phyloP scores from a whole-genome alignment of 2,888 invertebrate species.

The Cybosia mesomella region DNA sequence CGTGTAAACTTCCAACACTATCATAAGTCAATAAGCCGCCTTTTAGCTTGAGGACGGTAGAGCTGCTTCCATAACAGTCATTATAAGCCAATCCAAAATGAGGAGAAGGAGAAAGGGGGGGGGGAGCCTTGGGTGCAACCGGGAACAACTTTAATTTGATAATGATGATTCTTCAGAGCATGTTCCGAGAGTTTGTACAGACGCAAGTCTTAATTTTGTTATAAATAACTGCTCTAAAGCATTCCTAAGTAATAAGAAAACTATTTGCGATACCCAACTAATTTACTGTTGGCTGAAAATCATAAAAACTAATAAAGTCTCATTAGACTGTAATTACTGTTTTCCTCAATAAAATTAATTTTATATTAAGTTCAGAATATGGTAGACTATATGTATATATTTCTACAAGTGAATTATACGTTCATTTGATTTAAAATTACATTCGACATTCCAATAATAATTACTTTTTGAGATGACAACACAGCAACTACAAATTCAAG shows the following conservation, averaged over 20 bases:
- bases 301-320: constrained; percentile 10
- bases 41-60: no score
- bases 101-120: no score
- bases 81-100: no score
- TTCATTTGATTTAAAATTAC: no score
- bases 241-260: constrained; percentile 9
- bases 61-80: no score
- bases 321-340: constrained; percentile 1
- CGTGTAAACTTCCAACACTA: no score
- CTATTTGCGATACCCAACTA: neutral
- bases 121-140: neutral
- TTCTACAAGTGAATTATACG: neutral
- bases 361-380: neutral
- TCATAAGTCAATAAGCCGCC: no score
- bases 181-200: neutral
- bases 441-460: no score
- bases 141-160: no score
- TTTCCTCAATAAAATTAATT: constrained; percentile 15
- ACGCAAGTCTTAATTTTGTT: neutral
- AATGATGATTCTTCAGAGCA: neutral
- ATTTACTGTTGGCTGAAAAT: constrained; percentile 3
- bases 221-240: neutral
- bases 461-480: no score
- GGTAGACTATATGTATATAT: neutral
- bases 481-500: no score